phyloP scores from a whole-genome alignment of 2,797 vertebrate species.

The Anas acuta region DNA sequence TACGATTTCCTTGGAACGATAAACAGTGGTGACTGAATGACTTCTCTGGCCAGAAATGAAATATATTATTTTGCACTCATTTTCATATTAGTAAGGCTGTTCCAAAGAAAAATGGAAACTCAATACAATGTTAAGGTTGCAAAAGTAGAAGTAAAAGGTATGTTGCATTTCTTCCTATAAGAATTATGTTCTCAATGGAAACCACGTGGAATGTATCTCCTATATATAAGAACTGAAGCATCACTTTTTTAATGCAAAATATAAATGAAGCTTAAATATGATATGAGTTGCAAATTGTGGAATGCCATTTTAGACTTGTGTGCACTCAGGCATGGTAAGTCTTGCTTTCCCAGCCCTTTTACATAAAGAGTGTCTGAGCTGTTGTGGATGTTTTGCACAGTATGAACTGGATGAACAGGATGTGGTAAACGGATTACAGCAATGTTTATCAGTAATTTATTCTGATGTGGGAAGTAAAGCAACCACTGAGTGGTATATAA shows the following conservation, averaged over 20 bases:
- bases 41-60: neutral
- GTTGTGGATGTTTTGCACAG: neutral
- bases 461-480: neutral
- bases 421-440: slow-evolving; percentile 41
- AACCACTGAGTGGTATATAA: neutral
- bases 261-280: neutral
- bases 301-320: neutral
- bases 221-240: fast-evolving
- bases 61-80: neutral
- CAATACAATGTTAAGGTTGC: neutral
- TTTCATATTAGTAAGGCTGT: neutral
- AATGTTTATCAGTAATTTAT: neutral
- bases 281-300: neutral
- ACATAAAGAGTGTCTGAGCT: neutral
- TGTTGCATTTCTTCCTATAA: neutral
- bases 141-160: neutral
- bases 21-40: neutral
- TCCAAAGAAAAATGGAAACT: neutral
- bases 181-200: neutral
- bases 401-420: slow-evolving; percentile 32
- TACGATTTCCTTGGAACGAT: neutral
- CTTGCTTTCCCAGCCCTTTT: neutral
- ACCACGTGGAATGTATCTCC: neutral
- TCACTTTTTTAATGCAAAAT: neutral
- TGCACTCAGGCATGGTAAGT: neutral